Percentiles rank a stretch among this genome's conserved stretches.
These are phyloP conservation scores for Helobdella robusta DNA, from an alignment of 2,888 invertebrate species.

Conservation along the genomic window DNA sequence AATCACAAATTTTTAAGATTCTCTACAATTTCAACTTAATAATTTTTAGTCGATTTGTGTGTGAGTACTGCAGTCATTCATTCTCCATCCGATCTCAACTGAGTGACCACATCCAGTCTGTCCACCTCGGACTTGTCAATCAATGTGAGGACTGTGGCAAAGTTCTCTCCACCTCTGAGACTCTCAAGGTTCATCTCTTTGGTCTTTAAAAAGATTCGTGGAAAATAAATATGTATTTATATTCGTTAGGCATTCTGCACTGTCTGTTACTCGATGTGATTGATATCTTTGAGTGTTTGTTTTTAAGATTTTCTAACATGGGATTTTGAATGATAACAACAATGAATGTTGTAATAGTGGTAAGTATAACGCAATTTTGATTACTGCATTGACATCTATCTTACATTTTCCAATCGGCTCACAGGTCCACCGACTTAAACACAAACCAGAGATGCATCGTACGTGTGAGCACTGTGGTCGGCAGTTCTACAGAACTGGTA, in stretches of 20 bases:
- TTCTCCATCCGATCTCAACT: slow-evolving; percentile 23
- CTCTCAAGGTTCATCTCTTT: slow-evolving; percentile 16
- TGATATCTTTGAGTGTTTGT: too few species aligned
- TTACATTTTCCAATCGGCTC: background rate
- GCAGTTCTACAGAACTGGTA: slow-evolving; percentile 25
- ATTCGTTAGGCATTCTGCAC: background rate
- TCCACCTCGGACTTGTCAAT: slow-evolving; percentile 23
- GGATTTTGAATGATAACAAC: too few species aligned
- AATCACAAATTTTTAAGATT: too few species aligned
- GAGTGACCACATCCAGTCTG: slow-evolving; percentile 26
- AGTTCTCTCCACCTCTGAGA: slow-evolving; percentile 24
- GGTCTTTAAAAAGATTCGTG: background rate
- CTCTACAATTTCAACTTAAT: too few species aligned
- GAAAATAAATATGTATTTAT: background rate
- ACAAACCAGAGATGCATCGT: slow-evolving; percentile 24
- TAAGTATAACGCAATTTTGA: background rate
- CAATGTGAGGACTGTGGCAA: slow-evolving; percentile 26
- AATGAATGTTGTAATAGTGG: background rate
- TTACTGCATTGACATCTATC: background rate
- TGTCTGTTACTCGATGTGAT: background rate
- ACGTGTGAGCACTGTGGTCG: slow-evolving; percentile 27
- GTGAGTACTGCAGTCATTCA: slow-evolving; percentile 17
- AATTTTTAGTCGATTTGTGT: slow-evolving; percentile 20
- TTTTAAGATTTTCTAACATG: too few species aligned
- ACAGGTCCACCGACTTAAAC: slow-evolving; percentile 22